These are phyloP conservation scores for Cydia fagiglandana DNA, from an alignment of 1,140 invertebrate genomes.

Conservation along the genomic window DNA sequence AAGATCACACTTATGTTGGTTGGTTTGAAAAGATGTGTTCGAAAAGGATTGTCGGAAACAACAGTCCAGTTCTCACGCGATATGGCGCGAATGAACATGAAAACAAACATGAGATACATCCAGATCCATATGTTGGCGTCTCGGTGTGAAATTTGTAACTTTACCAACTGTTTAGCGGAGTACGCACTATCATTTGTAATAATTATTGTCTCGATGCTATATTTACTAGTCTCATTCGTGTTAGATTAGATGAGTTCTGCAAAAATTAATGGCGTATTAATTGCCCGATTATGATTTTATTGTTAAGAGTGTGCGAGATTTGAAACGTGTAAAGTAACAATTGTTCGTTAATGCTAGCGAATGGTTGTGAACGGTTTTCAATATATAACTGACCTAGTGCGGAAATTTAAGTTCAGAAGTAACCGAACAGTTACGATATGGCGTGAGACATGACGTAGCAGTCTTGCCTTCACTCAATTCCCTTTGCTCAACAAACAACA, in stretches of 20 bases:
- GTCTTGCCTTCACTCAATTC: too few relatives aligned
- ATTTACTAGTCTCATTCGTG: constrained; percentile 59
- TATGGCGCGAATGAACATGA: constrained; percentile 75
- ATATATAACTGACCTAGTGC: constrained; percentile 9
- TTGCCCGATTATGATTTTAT: constrained; percentile 12
- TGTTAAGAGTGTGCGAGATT: constrained; percentile 7
- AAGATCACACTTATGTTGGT: neutral
- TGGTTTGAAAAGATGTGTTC: neutral
- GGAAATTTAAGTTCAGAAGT: constrained; percentile 8
- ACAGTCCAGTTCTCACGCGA: constrained; percentile 68
- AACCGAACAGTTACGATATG: neutral
- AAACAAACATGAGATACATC: constrained; percentile 76
- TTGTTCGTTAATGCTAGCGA: constrained; percentile 14
- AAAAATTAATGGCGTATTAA: constrained; percentile 31
- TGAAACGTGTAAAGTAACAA: constrained; percentile 22
- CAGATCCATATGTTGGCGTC: constrained; percentile 78
- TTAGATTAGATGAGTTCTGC: constrained; percentile 37
- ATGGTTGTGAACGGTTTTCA: neutral
- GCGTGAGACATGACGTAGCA: too few relatives aligned
- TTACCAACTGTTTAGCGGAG: constrained; percentile 76
- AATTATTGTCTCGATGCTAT: constrained; percentile 77
- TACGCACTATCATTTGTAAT: constrained; percentile 77
- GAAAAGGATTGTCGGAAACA: neutral
- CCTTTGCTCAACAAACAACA: too few relatives aligned
- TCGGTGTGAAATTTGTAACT: constrained; percentile 78